Base-by-base conservation (phyloP, 2,797 vertebrate species). In the Hippocampus kuda region DNA sequence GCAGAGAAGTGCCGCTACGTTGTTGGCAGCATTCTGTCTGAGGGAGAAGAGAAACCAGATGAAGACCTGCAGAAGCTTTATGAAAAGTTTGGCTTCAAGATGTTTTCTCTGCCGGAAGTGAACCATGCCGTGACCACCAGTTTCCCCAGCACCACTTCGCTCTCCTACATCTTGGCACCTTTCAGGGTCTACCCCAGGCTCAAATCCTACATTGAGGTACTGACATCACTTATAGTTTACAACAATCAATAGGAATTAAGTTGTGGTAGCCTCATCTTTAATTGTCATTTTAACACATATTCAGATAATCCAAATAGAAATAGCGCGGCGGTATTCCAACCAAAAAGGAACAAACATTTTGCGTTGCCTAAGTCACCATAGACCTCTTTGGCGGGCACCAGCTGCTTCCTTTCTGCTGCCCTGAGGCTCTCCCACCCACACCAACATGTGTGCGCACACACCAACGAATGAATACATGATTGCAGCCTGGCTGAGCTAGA, bases 61-160 rank as follows among this genome's bases (percentile, higher is more conserved):
- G 88, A 91, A 22, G 92, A 94, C 61, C 88, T 95, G 75, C 87
- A 93, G 85, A 89, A 90, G 64, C 86, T 90, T 57, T 98, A 95
- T 41, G 92, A 95, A 87, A 93, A 93, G 76, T 94, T 90, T 38
- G 94, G 95, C 80, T 99, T 97, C 87, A 94, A 92, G 84, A 87
- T 98, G 76, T 93, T 95, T 86, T 93, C 91, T 67, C 91, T 98
- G 76, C 96, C 96, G 0, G 93, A 93, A 77, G 94, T 96, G 77
- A 94, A 91, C 84, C 94, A 98, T 0, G 95, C 94, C 24, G 95
- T 99, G 75, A 95, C 92, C 75, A 90, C 94, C 16, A 89, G 83
- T 68, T 98, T 99, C 83, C 94, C 95, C 0, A 91, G 90, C 87
- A 92, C 91, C 68, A 96, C 93, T 0, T 84, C 92, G 0, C 76